Conservation (phyloP, 2,888 invertebrate species). For the Tubulanus polymorphus region DNA sequence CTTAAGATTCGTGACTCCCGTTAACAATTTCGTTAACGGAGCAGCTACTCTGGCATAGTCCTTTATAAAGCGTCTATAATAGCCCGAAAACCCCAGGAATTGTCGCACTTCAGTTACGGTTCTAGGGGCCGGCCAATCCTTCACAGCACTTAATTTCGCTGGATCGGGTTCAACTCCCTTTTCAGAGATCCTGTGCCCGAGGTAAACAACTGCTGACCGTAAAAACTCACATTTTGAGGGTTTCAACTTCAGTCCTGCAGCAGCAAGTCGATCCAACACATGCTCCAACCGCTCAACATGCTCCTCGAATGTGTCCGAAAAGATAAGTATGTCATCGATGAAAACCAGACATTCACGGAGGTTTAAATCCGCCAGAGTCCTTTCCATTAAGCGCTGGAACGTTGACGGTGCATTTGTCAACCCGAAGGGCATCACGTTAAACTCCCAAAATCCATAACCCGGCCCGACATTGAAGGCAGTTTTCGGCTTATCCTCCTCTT, state of each 20-base stretch:
- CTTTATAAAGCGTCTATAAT: too few relatives aligned
- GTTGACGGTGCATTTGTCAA: constrained; percentile 2
- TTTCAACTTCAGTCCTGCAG: not conserved
- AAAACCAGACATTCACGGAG: constrained; percentile 1
- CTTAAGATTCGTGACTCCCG: too few relatives aligned
- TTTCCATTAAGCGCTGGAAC: constrained; percentile 6
- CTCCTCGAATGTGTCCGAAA: constrained; percentile 2
- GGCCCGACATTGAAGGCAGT: constrained; percentile 7
- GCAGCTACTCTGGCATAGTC: too few relatives aligned
- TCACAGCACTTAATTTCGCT: constrained; percentile 8
- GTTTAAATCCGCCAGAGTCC: constrained; percentile 1
- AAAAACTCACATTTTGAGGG: constrained; percentile 4
- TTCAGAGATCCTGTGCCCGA: not conserved
- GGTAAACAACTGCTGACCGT: not conserved
- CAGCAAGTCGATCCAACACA: not conserved
- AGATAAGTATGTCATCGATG: constrained; percentile 4
- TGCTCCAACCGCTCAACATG: not conserved
- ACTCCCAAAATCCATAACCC: constrained; percentile 1
- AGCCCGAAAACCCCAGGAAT: too few relatives aligned
- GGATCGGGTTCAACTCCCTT: constrained; percentile 4
- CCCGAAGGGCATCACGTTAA: constrained; percentile 2
- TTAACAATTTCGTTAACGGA: too few relatives aligned
- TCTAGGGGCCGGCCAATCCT: constrained; percentile 8
- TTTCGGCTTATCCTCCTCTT: constrained; percentile 5
- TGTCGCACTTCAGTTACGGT: too few relatives aligned